Percentiles rank a stretch among this genome's conserved stretches.
Evolutionary conservation across 1,140 invertebrate genomes (phyloP).

Genomic region (Muscidifurax raptorellus): DNA sequence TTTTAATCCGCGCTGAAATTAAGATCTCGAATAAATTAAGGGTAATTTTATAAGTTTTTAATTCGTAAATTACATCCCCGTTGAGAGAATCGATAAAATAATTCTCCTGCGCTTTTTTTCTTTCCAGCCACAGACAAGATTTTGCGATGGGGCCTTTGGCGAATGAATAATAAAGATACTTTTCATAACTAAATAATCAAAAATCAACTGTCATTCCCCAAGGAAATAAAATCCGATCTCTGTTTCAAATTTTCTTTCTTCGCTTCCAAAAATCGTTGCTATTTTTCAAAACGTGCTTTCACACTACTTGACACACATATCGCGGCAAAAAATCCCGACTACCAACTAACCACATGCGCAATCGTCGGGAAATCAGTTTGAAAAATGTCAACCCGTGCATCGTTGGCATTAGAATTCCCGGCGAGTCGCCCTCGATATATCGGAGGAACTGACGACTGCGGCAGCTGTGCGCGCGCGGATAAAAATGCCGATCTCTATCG

Average conservation of each 20-base stretch:
- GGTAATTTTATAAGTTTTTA: conserved; percentile 8
- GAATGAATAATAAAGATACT: neutral
- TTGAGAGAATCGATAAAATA: conserved; percentile 28
- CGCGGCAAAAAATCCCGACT: no score
- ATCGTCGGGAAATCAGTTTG: no score
- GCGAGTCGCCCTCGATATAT: neutral
- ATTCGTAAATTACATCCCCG: conserved; percentile 46
- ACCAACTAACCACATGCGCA: no score
- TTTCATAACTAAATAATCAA: neutral
- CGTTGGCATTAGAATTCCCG: neutral
- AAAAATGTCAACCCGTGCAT: neutral
- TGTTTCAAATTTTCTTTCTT: no score
- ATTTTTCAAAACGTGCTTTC: no score
- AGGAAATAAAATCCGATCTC: no score
- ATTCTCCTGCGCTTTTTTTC: neutral
- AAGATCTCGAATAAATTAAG: neutral
- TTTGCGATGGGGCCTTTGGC: neutral
- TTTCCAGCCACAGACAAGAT: neutral
- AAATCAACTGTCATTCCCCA: no score
- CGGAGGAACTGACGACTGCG: no score
- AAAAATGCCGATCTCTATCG: neutral
- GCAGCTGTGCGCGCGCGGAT: no score
- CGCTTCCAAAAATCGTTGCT: no score
- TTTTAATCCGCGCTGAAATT: neutral
- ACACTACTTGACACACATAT: no score